A percentile compares a stretch with the other conserved stretches of the same genome.
phyloP scores from a whole-genome alignment of 2,113 vertebrate species.

The Budorcas taxicolor region DNA sequence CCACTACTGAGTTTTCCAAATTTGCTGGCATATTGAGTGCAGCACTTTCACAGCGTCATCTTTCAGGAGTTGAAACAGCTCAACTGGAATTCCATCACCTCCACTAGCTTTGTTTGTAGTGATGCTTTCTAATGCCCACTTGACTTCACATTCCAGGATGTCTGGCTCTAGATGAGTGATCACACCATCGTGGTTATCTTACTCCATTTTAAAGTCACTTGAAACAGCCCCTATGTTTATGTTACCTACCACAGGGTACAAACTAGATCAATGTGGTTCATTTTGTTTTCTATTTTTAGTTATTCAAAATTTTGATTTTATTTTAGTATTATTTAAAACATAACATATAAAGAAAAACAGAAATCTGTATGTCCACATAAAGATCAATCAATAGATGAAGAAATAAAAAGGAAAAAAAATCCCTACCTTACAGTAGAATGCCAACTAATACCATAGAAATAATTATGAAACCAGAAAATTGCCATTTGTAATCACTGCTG shows the following conservation, averaged over 20 bases:
- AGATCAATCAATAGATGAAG: neutral
- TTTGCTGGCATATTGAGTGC: too few species aligned
- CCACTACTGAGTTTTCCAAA: too few species aligned
- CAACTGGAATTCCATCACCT: too few species aligned
- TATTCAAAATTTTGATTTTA: neutral
- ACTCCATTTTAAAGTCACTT: neutral
- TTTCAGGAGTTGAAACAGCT: too few species aligned
- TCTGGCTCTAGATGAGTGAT: too few species aligned
- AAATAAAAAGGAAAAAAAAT: neutral
- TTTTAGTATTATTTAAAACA: neutral
- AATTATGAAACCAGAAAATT: neutral
- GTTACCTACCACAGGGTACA: neutral
- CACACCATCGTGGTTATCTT: too few species aligned
- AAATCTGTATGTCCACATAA: neutral
- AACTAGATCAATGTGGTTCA: neutral
- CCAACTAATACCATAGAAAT: neutral
- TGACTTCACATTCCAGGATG: too few species aligned
- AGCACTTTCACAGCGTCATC: too few species aligned
- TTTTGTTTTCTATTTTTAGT: conserved; percentile 5
- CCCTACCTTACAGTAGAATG: neutral
- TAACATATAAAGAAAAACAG: neutral
- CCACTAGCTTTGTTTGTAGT: too few species aligned
- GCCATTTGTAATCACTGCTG: neutral
- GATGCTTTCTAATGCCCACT: too few species aligned
- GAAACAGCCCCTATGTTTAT: neutral